Conservation (phyloP, 2,888 invertebrate species). For the Parascotia fuliginaria region DNA sequence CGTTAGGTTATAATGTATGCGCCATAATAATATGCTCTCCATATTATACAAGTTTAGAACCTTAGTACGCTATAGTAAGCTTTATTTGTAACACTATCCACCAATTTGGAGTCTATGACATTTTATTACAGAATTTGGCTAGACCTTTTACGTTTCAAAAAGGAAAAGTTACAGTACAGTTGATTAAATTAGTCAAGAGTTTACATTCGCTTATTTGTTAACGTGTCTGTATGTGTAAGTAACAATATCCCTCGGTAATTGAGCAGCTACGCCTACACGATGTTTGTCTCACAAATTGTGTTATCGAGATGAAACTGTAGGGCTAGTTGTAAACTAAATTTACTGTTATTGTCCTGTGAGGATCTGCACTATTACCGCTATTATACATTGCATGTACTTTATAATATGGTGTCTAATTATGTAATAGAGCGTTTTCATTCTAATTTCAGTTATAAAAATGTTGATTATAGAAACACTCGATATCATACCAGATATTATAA, state of each 20-base stretch:
- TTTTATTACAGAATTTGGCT: background rate
- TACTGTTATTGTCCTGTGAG: constrained; percentile 47
- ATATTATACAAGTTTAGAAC: too few species aligned
- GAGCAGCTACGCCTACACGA: constrained; percentile 45
- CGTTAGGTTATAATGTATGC: too few species aligned
- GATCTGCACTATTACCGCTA: constrained; percentile 25
- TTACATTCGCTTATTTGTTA: constrained; percentile 13
- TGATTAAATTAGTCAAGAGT: constrained; percentile 14
- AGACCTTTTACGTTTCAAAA: constrained; percentile 1
- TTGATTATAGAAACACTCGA: too few species aligned
- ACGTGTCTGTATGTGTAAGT: constrained; percentile 10
- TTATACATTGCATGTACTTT: constrained; percentile 20
- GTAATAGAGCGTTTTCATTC: too few species aligned
- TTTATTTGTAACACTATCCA: too few species aligned
- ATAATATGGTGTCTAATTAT: too few species aligned
- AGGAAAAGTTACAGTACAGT: constrained; percentile 7
- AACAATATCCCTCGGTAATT: constrained; percentile 46
- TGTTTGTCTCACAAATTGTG: constrained; percentile 55
- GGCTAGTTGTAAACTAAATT: constrained; percentile 53
- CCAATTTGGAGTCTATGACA: background rate
- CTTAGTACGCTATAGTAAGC: too few species aligned
- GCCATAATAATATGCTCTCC: too few species aligned
- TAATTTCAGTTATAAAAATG: too few species aligned
- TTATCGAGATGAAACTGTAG: constrained; percentile 56
- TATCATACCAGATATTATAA: too few species aligned